A percentile compares a stretch with the other conserved stretches of the same genome.
Conservation (phyloP, 2,888 invertebrate genomes). For the Dioctria linearis region DNA sequence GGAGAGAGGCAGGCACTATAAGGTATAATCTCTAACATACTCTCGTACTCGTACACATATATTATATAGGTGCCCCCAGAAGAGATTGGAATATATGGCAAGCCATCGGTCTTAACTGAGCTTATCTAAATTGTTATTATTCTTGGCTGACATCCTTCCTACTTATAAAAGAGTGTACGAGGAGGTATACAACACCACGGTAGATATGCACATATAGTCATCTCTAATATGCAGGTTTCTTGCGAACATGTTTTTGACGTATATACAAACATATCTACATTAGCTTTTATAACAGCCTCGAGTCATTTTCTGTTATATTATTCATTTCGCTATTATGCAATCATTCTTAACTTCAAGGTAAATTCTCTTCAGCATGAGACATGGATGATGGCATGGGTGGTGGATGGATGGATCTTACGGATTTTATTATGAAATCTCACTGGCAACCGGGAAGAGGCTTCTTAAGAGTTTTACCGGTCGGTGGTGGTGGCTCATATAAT, state of each 20-base stretch:
- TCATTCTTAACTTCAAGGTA: not conserved
- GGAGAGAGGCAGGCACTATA: not conserved
- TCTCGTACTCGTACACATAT: no score
- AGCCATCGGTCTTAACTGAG: slow-evolving; percentile 5
- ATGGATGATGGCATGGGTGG: not conserved
- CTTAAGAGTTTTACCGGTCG: not conserved
- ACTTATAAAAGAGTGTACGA: slow-evolving; percentile 1
- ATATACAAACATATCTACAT: not conserved
- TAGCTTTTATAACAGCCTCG: not conserved
- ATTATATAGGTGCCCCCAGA: not conserved
- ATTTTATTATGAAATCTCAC: not conserved
- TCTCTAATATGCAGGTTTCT: not conserved
- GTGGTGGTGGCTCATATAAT: not conserved
- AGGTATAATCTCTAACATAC: no score
- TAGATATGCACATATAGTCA: not conserved
- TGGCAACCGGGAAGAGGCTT: not conserved
- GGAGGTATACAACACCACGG: not conserved
- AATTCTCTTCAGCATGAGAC: not conserved
- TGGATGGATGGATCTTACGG: no score
- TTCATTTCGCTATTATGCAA: slow-evolving; percentile 20
- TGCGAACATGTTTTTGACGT: not conserved
- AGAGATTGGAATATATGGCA: not conserved
- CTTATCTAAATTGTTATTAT: slow-evolving; percentile 43
- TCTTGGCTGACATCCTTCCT: slow-evolving; percentile 35
- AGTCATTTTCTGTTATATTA: slow-evolving; percentile 15